Conservation (phyloP, 2,797 vertebrate genomes). For the Squalus acanthias region DNA sequence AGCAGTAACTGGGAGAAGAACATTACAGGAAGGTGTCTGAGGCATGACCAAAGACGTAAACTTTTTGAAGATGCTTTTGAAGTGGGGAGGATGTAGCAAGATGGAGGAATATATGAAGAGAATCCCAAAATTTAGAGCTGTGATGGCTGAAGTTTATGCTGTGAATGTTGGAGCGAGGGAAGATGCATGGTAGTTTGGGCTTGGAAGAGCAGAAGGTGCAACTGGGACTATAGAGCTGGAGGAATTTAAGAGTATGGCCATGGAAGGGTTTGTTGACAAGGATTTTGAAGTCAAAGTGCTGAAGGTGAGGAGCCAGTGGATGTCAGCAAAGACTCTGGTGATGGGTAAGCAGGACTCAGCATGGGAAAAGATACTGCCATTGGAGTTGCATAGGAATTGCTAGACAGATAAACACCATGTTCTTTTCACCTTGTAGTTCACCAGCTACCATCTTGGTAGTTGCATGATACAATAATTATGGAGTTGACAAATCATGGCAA, state of each 20-base stretch:
- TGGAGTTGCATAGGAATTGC: neutral
- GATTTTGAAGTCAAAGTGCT: neutral
- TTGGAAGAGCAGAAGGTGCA: neutral
- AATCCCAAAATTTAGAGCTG: neutral
- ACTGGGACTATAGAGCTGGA: neutral
- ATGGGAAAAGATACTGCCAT: neutral
- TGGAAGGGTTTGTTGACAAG: neutral
- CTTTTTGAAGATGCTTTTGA: neutral
- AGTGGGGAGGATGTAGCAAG: neutral
- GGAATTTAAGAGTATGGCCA: neutral
- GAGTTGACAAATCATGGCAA: neutral
- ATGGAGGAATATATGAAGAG: neutral
- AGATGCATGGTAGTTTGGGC: neutral
- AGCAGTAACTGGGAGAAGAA: neutral
- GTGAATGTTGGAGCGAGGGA: neutral
- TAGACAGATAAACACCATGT: neutral
- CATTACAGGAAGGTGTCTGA: neutral
- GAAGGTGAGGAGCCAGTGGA: neutral
- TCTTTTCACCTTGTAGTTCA: neutral
- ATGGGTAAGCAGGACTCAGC: neutral
- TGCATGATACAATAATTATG: neutral
- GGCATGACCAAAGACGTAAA: neutral
- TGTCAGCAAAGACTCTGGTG: neutral
- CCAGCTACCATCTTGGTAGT: neutral
- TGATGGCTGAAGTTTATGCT: neutral